These are phyloP conservation scores for Amazona vittata DNA, from an alignment of 2,113 vertebrate species.

Conservation along the genomic window DNA sequence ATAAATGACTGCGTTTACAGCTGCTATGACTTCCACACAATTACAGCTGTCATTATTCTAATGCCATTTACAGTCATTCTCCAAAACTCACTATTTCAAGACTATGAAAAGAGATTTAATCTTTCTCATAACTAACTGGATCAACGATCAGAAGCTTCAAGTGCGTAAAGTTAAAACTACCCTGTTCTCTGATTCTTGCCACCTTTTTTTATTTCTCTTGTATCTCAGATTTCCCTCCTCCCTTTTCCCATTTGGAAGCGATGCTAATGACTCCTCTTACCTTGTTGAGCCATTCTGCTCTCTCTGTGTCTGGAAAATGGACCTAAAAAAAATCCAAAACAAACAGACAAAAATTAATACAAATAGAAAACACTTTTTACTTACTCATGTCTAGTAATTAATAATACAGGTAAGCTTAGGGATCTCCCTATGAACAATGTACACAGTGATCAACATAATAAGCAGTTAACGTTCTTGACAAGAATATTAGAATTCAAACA, in stretches of 20 bases:
- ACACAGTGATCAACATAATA: not conserved
- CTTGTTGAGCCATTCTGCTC: slow-evolving; percentile 98
- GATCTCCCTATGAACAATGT: not conserved
- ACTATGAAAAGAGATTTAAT: not conserved
- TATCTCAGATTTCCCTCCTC: not conserved
- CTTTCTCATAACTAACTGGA: not conserved
- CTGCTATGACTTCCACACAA: slow-evolving; percentile 1
- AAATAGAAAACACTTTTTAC: not conserved
- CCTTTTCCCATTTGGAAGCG: not conserved
- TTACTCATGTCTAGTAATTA: not conserved
- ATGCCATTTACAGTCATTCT: not conserved
- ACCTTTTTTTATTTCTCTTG: not conserved
- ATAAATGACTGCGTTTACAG: not conserved
- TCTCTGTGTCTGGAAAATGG: slow-evolving; percentile 94
- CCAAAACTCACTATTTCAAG: not conserved
- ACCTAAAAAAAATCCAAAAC: slow-evolving; percentile 76
- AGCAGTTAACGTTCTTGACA: not conserved
- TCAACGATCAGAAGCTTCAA: not conserved
- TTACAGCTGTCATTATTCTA: slow-evolving; percentile 13
- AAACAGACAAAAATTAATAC: not conserved
- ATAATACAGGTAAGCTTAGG: not conserved
- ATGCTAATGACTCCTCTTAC: slow-evolving; percentile 68
- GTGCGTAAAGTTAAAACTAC: not conserved
- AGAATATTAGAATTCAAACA: not conserved
- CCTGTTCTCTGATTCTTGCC: not conserved